phyloP scores from a whole-genome alignment of 2,113 vertebrate species.

The Rousettus leschenaultii region DNA sequence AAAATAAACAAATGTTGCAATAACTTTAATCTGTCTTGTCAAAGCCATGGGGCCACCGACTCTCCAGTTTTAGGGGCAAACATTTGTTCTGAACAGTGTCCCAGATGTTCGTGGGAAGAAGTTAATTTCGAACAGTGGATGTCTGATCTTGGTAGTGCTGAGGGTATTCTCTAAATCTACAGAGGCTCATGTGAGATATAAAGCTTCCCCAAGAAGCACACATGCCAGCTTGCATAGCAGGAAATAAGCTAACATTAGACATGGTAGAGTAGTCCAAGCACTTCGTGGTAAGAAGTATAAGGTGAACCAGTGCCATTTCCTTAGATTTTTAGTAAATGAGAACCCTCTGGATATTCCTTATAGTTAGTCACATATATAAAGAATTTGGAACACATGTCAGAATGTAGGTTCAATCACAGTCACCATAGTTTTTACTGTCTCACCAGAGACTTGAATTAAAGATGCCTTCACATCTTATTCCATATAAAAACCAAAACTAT shows the following conservation, averaged over 20 bases:
- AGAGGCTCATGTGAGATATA: not conserved
- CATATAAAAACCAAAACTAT: not conserved
- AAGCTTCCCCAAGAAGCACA: not conserved
- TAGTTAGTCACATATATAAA: not conserved
- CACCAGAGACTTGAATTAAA: not conserved
- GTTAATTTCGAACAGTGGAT: not conserved
- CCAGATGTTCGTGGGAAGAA: not conserved
- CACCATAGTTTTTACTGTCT: not conserved
- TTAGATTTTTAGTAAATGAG: not conserved
- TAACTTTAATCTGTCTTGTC: not conserved
- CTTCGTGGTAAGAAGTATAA: not conserved
- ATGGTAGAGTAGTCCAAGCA: not conserved
- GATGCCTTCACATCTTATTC: not conserved
- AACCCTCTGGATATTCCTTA: not conserved
- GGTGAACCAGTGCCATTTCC: not conserved
- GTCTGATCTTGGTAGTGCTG: not conserved
- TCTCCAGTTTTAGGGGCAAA: not conserved
- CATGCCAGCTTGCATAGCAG: not conserved
- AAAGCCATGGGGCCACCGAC: not conserved
- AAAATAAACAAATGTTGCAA: not conserved
- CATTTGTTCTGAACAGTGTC: not conserved
- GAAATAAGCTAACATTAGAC: not conserved
- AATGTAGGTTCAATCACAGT: not conserved
- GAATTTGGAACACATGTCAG: not conserved
- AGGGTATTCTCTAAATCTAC: not conserved